Base-by-base conservation (phyloP, 2,797 vertebrate species). In the Triplophysa bombifrons region DNA sequence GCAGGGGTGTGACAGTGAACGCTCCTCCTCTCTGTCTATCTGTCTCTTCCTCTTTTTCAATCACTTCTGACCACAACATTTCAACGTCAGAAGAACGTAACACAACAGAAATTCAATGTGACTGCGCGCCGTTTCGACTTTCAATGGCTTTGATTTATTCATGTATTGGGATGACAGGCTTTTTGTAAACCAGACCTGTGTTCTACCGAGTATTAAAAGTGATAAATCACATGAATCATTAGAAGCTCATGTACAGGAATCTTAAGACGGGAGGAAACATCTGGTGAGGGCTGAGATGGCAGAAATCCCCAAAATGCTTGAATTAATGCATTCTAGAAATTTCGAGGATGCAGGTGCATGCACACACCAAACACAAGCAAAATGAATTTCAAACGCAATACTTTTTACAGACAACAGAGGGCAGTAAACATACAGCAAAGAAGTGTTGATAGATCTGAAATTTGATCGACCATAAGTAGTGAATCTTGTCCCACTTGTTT, bases 11-110 rank as follows among this genome's bases (percentile, higher is more conserved):
- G 48, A 82, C 65, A 55, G 48, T 5, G 25, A 71, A 20, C 51
- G 74, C 83, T 79, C 78, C 85, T 84, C 83, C 81, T 78, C 38
- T 80, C 53, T 80, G 64, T 83, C 53, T 79, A 44, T 8, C 46
- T 44, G 69, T 55, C 56, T 55, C n/a, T 58, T 27, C 53, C 85
- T 86, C 80, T 83, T 84, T 84, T 68, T 78, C 19, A 60, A 69
- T 70, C 76, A 68, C 60, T 71, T 84, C 65, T 78, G 70, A 56
- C 27, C 56, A 71, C 55, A 44, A 50, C 55, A 70, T 70, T 74
- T 74, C 48, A 65, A 5, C n/a, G 16, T 17, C 58, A 63, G 27
- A 71, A 11, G 38, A 30, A 25, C 5, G 30, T 51, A 53, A 53
- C 14, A 7, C 34, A 68, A 51, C 34, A 67, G 10, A 63, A 55